Base-by-base conservation (phyloP, 1,140 invertebrate genomes). In the Physella acuta region DNA sequence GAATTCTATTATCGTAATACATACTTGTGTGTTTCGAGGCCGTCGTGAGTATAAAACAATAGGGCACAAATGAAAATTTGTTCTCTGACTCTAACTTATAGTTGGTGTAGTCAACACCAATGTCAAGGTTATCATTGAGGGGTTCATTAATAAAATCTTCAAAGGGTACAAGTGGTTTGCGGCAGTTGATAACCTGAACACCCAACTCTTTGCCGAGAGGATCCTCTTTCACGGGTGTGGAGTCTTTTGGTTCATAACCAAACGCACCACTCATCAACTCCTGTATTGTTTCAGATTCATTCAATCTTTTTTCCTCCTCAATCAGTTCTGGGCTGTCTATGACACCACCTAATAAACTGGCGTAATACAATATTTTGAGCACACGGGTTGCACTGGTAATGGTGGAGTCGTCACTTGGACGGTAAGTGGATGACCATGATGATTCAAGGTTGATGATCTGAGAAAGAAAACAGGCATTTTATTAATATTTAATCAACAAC, bases 141-240 rank as follows among this genome's bases (percentile, higher is more conserved):
- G 92, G 91, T 82, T 97, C 94, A 80, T 97, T 97, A 81, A 96
- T 94, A 85, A 97, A 97, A 73, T 96, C 94, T 56, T 90, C 89
- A 79, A 93, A 93, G 30, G 92, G 89, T 81, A 97, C 89, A 73
- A 91, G 88, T 36, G 94, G 93, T 77, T 89, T 89, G 49, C 94
- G 88, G 78, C 92, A 91, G 79, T 97, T 92, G 70, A 95, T 82
- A 20, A 91, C 88, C 73, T 90, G 89, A 64, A 96, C 87, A 77
- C 89, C 88, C 65, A 96, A 86, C 79, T 86, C 85, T 59, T 84
- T 78, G 85, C 76, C 83, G 5, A 88, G 73, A 24, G 85, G 84
- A 71, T 88, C 87, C 62, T 83, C 79, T 70, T 82, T 82, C 4
- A 70, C 75, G 52, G 78, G 71, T n/a, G 72, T 53, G 11, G 71